Conservation (phyloP, 2,888 invertebrate genomes). For the Chaetogeoica ovagalla region DNA sequence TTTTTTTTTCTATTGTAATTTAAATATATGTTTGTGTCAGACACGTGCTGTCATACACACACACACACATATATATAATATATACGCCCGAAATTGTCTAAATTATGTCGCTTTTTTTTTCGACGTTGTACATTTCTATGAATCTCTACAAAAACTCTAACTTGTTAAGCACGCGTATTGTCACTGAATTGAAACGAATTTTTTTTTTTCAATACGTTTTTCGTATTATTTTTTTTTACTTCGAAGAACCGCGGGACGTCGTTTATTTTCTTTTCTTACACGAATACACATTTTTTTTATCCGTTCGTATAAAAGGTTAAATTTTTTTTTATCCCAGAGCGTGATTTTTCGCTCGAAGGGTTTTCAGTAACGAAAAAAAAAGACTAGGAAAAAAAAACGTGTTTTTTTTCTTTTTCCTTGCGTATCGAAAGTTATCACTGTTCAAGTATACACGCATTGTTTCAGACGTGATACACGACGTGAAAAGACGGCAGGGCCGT, state of each 20-base stretch:
- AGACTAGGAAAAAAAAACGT: background rate
- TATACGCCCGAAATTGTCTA: constrained; percentile 12
- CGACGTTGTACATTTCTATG: background rate
- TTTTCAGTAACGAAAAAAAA: constrained; percentile 7
- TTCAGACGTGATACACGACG: constrained; percentile 5
- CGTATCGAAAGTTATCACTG: constrained; percentile 31
- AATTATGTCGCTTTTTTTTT: constrained; percentile 14
- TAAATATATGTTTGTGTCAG: background rate
- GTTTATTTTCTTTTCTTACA: background rate
- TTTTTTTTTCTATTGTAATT: background rate
- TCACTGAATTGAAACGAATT: background rate
- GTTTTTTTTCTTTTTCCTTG: constrained; percentile 8
- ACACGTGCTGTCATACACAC: constrained; percentile 6
- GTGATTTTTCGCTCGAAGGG: constrained; percentile 5
- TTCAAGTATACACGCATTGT: background rate
- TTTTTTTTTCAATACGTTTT: background rate
- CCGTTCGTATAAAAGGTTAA: constrained; percentile 7
- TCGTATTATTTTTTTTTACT: background rate
- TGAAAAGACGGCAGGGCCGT: constrained; percentile 27
- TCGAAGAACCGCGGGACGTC: constrained; percentile 7
- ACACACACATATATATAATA: no score
- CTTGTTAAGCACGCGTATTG: constrained; percentile 1
- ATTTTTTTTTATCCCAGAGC: constrained; percentile 1
- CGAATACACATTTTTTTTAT: background rate
- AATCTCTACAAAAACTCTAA: constrained; percentile 1